Evolutionary conservation across 2,888 invertebrate genomes (phyloP).

Genomic region (Acanthosepion esculentum): DNA sequence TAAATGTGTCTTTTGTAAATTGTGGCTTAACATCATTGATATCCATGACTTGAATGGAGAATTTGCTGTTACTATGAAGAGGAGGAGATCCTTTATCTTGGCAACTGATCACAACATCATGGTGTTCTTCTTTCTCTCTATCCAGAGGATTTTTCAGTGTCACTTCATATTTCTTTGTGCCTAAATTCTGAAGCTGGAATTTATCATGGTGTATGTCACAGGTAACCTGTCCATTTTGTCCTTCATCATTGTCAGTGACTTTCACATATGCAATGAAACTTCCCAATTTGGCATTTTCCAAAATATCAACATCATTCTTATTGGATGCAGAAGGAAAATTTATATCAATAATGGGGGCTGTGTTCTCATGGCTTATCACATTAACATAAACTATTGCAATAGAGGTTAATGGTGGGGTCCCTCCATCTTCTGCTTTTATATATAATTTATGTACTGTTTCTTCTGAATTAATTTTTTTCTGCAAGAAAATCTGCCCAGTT

Average conservation of each 20-base stretch:
- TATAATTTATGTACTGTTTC: constrained; percentile 6
- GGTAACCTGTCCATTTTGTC: neutral
- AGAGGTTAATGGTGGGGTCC: neutral
- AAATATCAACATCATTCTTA: neutral
- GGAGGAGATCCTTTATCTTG: constrained; percentile 33
- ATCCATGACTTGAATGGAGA: neutral
- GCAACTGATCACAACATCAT: constrained; percentile 22
- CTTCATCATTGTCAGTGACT: neutral
- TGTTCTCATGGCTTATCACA: neutral
- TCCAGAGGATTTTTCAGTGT: neutral
- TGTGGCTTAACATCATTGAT: neutral
- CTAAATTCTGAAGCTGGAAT: neutral
- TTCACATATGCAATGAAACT: neutral
- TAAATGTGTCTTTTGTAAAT: neutral
- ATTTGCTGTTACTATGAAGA: constrained; percentile 22
- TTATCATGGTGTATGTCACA: neutral
- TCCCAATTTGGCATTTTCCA: neutral
- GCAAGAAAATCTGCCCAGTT: constrained; percentile 11
- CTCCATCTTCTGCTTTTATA: constrained; percentile 6
- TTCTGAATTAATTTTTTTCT: neutral
- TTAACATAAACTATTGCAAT: neutral
- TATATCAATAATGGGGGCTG: neutral
- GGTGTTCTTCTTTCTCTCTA: neutral
- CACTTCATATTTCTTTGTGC: neutral
- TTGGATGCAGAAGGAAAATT: neutral